Base-by-base conservation (phyloP, 2,888 invertebrate genomes). In the Lithophane semibrunnea region DNA sequence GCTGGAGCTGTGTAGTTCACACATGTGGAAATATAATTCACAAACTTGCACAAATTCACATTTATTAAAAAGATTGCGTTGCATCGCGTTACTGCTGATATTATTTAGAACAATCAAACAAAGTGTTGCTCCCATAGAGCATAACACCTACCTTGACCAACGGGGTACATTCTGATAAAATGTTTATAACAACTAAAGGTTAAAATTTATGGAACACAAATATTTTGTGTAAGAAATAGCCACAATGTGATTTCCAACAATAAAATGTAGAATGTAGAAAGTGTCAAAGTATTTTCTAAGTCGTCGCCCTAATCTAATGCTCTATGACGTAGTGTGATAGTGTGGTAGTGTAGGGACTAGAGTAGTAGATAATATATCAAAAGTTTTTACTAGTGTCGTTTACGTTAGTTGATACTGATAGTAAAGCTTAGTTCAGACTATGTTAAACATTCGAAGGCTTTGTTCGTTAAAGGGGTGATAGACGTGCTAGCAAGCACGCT, bases 71-170 rank as follows among this genome's bases (percentile, higher is more conserved):
- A 49, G 52, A 68, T 74, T 80, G 56, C 64, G 52, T 81, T 69
- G 60, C 75, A 80, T 75, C 77, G 73, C 82, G 76, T 78, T 81
- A 68, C 71, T 87, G 86, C 80, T 91, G 63, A 80, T 87, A 81
- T 90, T 93, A 95, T 94, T 95, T 94, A 93, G 95, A 95, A 92
- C 95, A 95, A 90, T 94, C 93, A 94, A 95, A 95, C 95, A 95
- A 95, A 94, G 94, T 93, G 93, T 93, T 93, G 93, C 90, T 86
- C 88, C 86, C 89, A 85, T 90, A 79, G 63, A 84, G 78, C 71
- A 70, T 76, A 86, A 90, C 90, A 94, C 95, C 93, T 93, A 96
- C 95, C 94, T 94, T 96, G 95, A 92, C 95, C 96, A 96, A 96
- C 95, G 96, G 95, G 95, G 95, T 95, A 95, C 95, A 96, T 96